These are phyloP conservation scores for Prionace glauca DNA, from an alignment of 2,797 vertebrate genomes.

Conservation along the genomic window DNA sequence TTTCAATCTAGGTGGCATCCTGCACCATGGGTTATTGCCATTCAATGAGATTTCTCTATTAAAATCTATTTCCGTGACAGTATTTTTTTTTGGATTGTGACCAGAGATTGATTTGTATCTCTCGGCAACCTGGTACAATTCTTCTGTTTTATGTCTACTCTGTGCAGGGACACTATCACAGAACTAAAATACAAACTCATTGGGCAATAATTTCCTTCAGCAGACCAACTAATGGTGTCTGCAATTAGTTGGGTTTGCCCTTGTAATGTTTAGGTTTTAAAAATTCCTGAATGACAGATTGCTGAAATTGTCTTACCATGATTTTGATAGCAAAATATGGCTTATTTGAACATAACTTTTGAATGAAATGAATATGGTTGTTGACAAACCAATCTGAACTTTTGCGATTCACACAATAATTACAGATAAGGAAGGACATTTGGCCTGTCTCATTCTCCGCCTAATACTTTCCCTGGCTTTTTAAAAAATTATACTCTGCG, in stretches of 20 bases:
- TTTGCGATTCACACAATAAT: not conserved
- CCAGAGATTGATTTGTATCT: not conserved
- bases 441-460: not conserved
- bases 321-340: not conserved
- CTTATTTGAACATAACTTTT: constrained; percentile 56
- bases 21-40: not conserved
- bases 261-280: not conserved
- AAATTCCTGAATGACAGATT: not conserved
- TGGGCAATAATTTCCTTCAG: not conserved
- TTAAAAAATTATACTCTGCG: not conserved
- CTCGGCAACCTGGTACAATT: not conserved
- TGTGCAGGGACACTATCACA: not conserved
- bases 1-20: not conserved
- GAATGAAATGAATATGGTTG: constrained; percentile 46
- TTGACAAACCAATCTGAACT: not conserved
- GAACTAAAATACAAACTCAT: not conserved
- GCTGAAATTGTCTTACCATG: not conserved
- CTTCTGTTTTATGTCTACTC: not conserved
- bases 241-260: not conserved
- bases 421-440: not conserved
- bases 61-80: not conserved
- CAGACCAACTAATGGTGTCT: not conserved
- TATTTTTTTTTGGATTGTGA: not conserved
- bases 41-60: not conserved
- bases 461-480: not conserved